Base-by-base conservation (phyloP, 2,888 invertebrate genomes). In the Drosophila mercatorum region DNA sequence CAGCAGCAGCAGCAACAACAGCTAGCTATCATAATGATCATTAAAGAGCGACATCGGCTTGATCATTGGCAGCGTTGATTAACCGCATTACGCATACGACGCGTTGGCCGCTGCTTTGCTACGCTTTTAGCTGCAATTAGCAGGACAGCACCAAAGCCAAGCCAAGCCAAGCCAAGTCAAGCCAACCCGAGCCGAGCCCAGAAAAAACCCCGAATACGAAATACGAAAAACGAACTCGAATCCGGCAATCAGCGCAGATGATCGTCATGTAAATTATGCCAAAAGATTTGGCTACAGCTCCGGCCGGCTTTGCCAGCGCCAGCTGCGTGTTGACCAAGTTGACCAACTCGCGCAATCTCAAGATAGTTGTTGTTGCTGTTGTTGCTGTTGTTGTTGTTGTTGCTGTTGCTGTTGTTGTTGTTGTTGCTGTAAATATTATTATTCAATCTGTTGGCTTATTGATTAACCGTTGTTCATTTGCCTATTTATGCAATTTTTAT, bases 381-480 rank as follows among this genome's bases (percentile, higher is more conserved):
- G 80, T 73, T 22, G 22, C 22, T 22, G 22, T 22, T 1, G 22
- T 22, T 22, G 22, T 22, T 22, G 22, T 34, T 38, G 38, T 8
- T 14, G 51, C 22, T 46, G 57, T 56, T 38, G 26, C 14, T 14
- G 52, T 41, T 56, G 53, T 12, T 72, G 61, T 26, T 51, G 65
- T n/a, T 57, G 58, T 22, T 63, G 59, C 12, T 69, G 80, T 73
- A 68, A 66, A 76, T 82, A 77, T 69, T 80, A 81, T 86, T 86
- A 86, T 86, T 76, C 89, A 86, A 86, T 86, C 85, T 72, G 68
- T 78, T 70, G 47, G 84, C 75, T 89, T 89, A 86, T 86, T 86
- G 85, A 86, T 86, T 89, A 86, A 87, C 85, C 74, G 89, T 76
- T 89, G 85, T 82, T 88, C 80, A 89, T 86, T 86, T 86, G 85